Percentiles rank a stretch among this genome's conserved stretches.
These are phyloP conservation scores for Parus major DNA, from an alignment of 2,113 vertebrate species.

Conservation along the genomic window DNA sequence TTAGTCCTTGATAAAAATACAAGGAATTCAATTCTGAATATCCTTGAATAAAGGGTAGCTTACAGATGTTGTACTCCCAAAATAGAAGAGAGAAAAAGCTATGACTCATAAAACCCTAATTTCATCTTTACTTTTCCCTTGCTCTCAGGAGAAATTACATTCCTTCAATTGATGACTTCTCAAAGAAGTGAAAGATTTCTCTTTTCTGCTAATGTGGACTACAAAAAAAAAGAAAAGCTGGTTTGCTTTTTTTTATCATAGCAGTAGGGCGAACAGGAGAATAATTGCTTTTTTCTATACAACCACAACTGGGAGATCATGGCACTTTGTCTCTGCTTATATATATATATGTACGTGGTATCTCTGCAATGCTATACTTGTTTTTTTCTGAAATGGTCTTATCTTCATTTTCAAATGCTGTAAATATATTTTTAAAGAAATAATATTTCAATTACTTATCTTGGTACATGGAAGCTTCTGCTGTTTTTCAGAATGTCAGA, in stretches of 20 bases:
- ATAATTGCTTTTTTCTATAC: neutral
- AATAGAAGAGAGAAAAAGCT: slow-evolving; percentile 9
- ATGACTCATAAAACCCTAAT: slow-evolving; percentile 30
- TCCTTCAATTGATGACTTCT: slow-evolving; percentile 4
- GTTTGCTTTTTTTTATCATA: neutral
- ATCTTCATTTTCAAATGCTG: neutral
- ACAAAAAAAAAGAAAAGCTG: neutral
- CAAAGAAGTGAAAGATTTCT: neutral
- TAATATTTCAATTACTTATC: neutral
- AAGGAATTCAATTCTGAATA: neutral
- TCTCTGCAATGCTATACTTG: neutral
- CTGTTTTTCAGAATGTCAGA: neutral
- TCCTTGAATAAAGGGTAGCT: slow-evolving; percentile 6
- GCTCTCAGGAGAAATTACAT: neutral
- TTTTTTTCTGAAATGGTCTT: neutral
- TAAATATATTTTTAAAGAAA: neutral
- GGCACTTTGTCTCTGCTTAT: neutral
- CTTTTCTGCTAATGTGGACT: neutral
- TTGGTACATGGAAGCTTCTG: neutral
- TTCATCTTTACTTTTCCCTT: slow-evolving; percentile 1
- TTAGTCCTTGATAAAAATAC: neutral
- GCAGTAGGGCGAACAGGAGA: neutral
- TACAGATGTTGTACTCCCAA: slow-evolving; percentile 3
- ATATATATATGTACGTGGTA: neutral
- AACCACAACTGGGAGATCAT: neutral